Percentiles rank a stretch among this genome's conserved stretches.
These are phyloP conservation scores for Ichneumoninae sp. DNA, from an alignment of 2,888 invertebrate genomes.

Conservation along the genomic window DNA sequence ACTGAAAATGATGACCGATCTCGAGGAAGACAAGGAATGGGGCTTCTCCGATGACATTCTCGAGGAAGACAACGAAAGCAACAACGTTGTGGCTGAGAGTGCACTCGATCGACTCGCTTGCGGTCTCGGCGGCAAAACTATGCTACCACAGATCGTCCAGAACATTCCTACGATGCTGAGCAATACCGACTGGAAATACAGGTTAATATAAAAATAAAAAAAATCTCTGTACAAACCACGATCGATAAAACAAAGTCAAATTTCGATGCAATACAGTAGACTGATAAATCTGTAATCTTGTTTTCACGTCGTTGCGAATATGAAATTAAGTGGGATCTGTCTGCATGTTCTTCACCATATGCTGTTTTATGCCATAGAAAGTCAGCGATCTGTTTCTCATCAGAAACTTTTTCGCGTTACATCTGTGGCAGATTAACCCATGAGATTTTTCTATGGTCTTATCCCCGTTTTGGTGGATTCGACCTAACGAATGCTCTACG, in stretches of 20 bases:
- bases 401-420: conserved; percentile 77
- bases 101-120: conserved; percentile 99
- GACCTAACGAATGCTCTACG: conserved; percentile 47
- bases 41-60: conserved; percentile 93
- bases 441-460: conserved; percentile 62
- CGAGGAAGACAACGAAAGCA: conserved; percentile 97
- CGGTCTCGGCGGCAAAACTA: conserved; percentile 96
- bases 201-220: conserved; percentile 81
- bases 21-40: conserved; percentile 97
- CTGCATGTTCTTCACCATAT: not conserved
- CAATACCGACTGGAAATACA: conserved; percentile 93
- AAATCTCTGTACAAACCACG: not conserved
- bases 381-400: conserved; percentile 77
- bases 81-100: conserved; percentile 97
- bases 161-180: conserved; percentile 95
- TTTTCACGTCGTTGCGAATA: no score
- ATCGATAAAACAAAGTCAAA: not conserved
- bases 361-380: conserved; percentile 71
- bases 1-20: conserved; percentile 97
- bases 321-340: no score
- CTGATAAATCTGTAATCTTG: not conserved
- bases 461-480: conserved; percentile 73
- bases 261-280: not conserved
- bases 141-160: conserved; percentile 94
- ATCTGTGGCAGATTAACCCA: conserved; percentile 78